Evolutionary conservation across 1,140 invertebrate genomes (phyloP), one percentile per base, ranked within the genome.

Genomic region (Nasonia giraulti): DNA sequence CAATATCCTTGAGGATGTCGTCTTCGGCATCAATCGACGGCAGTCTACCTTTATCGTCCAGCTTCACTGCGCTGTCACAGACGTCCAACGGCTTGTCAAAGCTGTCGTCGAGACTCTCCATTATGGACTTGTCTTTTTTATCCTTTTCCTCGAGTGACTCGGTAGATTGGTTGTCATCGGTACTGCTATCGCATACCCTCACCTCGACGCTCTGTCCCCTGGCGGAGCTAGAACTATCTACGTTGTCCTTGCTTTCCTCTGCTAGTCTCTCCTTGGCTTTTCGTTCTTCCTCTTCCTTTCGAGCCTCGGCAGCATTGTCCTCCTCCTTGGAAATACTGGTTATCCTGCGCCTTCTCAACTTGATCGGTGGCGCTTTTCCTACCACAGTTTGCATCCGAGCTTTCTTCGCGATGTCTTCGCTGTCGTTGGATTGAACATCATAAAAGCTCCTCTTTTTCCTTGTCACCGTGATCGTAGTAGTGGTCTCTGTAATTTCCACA

Each of bases 1-100:
- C 92, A 23, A 93, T 93, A 75, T 93, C 92, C 80, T 91, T 90
- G 8, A 93, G 86, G 31, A 93, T 92, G 84, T 93, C 92, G 31
- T 92, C 92, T 5, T 89, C 89, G n/a, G 87, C 86, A 7, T 88
- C 83, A 23, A 90, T 89, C 6, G 90, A 11, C 3, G 84, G 88
- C 14, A 90, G 12, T 73, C 89, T 89, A 17, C 91, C 89, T 0
- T 89, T 89, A 7, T 44, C 40, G 2, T 89, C 88, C 12, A 50
- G 14, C 44, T n/a, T 33, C 5, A 23, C 10, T 17, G 23, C 10
- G 2, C 33, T 47, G n/a, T 23, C 5, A 20, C 23, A 71, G 1
- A 27, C 8, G 14, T 2, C 17, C n/a, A 14, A 50, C 0, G 68
- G 27, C 27, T 33, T 31, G 12, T 81, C 68, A 14, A 33, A 10